These are phyloP conservation scores for Phaethornis superciliosus DNA, from an alignment of 2,113 vertebrate genomes.

Conservation along the genomic window DNA sequence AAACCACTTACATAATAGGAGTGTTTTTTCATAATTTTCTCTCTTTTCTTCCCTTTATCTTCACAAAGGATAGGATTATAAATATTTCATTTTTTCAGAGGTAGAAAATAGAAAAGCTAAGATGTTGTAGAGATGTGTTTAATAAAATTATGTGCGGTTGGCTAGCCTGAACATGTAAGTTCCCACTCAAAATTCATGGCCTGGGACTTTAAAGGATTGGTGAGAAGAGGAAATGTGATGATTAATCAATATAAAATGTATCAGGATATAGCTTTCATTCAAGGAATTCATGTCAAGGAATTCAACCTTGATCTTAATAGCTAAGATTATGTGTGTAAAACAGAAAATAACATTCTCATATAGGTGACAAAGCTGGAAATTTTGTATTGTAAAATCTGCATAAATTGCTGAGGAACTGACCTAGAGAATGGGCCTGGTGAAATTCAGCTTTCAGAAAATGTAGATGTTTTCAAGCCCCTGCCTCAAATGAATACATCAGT, in stretches of 20 bases:
- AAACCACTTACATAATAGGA: not conserved
- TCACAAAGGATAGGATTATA: not conserved
- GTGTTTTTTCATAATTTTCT: not conserved
- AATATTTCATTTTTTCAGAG: not conserved
- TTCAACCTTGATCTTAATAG: not conserved
- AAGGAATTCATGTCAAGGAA: no score
- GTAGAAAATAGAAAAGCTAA: not conserved
- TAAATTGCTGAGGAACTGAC: not conserved
- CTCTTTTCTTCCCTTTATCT: not conserved
- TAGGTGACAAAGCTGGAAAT: not conserved
- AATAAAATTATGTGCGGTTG: not conserved
- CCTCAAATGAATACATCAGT: not conserved
- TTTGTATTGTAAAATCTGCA: not conserved
- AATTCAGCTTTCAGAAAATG: not conserved
- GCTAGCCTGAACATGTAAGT: not conserved
- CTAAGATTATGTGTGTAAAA: not conserved
- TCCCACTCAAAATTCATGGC: not conserved
- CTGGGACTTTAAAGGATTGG: not conserved
- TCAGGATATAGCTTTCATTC: not conserved
- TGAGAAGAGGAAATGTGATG: not conserved
- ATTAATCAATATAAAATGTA: not conserved
- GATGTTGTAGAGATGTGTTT: not conserved
- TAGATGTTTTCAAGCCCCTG: not conserved
- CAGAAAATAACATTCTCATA: not conserved
- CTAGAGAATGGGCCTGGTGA: not conserved